A percentile compares a stretch with the other conserved stretches of the same genome.
phyloP scores from a whole-genome alignment of 2,888 invertebrate species.

The Euphydryas editha region DNA sequence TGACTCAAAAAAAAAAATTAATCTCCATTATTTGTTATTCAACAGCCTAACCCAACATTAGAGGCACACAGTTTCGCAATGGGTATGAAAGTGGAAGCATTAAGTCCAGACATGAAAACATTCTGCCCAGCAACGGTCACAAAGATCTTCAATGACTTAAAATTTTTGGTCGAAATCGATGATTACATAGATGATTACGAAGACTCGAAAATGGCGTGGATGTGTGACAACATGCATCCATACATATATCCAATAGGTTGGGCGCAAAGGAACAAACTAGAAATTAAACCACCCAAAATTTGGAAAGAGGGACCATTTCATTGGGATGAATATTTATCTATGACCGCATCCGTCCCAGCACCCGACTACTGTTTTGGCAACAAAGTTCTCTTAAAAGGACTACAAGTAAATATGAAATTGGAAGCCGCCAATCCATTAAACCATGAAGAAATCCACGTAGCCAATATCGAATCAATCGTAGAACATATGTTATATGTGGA shows the following conservation, averaged over 20 bases:
- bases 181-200: constrained; percentile 77
- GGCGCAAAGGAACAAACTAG: constrained; percentile 75
- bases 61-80: constrained; percentile 84
- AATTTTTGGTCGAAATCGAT: constrained; percentile 87
- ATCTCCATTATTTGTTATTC: background rate
- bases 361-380: constrained; percentile 78
- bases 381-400: constrained; percentile 74
- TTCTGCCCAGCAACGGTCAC: constrained; percentile 88
- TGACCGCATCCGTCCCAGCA: constrained; percentile 78
- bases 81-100: constrained; percentile 90
- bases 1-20: too few relatives aligned
- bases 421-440: constrained; percentile 87
- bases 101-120: constrained; percentile 87
- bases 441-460: constrained; percentile 87
- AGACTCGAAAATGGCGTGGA: constrained; percentile 79
- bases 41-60: constrained; percentile 71
- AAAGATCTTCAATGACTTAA: constrained; percentile 86
- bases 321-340: constrained; percentile 84
- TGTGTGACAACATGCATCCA: constrained; percentile 84
- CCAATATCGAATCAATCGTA: constrained; percentile 83
- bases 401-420: constrained; percentile 85
- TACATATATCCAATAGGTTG: constrained; percentile 86
- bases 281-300: constrained; percentile 77
- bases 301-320: constrained; percentile 82
- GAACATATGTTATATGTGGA: constrained; percentile 87